Base-by-base conservation (phyloP, 1,140 invertebrate species). In the Uloborus diversus region DNA sequence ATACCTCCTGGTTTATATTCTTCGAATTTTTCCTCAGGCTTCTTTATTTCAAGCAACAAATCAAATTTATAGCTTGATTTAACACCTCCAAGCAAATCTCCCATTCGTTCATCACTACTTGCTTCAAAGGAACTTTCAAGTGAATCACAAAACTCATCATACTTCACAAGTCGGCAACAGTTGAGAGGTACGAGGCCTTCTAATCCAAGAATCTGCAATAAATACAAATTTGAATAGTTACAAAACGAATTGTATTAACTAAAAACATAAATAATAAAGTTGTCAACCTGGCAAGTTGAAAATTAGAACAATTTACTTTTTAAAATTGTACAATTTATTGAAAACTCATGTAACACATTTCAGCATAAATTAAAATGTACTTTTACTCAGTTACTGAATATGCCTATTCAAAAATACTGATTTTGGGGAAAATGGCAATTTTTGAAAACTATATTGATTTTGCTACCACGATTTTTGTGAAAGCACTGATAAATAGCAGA, bases 81-180 rank as follows among this genome's bases (percentile, higher is more conserved):
- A 13, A 86, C 85, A 75, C 86, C 86, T 27, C 84, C 87, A 49
- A 89, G 86, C 80, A 91, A 85, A 42, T 88, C 88, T 11, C 85
- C 86, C 80, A 91, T 88, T 62, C 85, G 81, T 32, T 89, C 86
- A 75, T 90, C 88, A 14, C 91, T 90, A 56, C 88, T 85, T 4
- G 85, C 89, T 75, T 93, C 92, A 83, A 92, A 92, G 56, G 91
- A 93, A 73, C 89, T 89, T 81, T 93, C 90, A n/a, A 94, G 90
- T 3, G 89, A 87, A 75, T 93, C 91, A 78, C 89, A 88, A 23
- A 88, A 86, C 33, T 90, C 88, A 84, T 94, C 90, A 84, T 93
- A 95, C 71, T 88, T 90, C 2, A 94, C 92, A 23, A 95, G 86
- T 2, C 93, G 90, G 83, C 92, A 93, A 73, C 91, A 90, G 37